A percentile compares a stretch with the other conserved stretches of the same genome.
Evolutionary conservation across 1,140 invertebrate genomes (phyloP).

Genomic region (Listronotus bonariensis): DNA sequence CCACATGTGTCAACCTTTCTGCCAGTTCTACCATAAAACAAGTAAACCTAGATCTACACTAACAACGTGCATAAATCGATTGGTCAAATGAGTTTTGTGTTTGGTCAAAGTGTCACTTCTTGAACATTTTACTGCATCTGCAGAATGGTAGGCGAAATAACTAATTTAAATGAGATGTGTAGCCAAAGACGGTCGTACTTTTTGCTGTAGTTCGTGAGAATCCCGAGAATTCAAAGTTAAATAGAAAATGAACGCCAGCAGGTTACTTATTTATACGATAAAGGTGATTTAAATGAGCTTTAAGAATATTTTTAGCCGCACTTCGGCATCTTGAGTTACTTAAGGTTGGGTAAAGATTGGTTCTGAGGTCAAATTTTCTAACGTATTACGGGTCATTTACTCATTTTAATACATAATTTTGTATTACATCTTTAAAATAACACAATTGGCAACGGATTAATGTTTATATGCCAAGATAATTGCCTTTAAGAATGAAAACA

Average conservation of each 20-base stretch:
- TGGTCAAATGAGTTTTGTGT: slow-evolving; percentile 30
- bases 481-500: too few species aligned
- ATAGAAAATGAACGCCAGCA: slow-evolving; percentile 21
- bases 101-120: slow-evolving; percentile 19
- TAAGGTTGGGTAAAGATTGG: background rate
- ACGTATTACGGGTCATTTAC: background rate
- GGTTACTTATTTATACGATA: slow-evolving; percentile 20
- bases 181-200: slow-evolving; percentile 4
- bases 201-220: slow-evolving; percentile 22
- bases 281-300: slow-evolving; percentile 20
- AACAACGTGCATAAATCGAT: slow-evolving; percentile 15
- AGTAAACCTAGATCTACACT: background rate
- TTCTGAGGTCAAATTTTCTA: background rate
- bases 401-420: too few species aligned
- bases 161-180: slow-evolving; percentile 32
- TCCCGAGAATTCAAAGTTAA: slow-evolving; percentile 18
- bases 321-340: slow-evolving; percentile 6
- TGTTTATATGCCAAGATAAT: too few species aligned
- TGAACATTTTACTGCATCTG: slow-evolving; percentile 14
- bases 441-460: too few species aligned
- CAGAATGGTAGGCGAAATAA: slow-evolving; percentile 30
- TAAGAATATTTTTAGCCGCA: slow-evolving; percentile 13
- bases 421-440: too few species aligned
- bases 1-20: too few species aligned
- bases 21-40: too few species aligned